Evolutionary conservation across 2,888 invertebrate genomes (phyloP).

Genomic region (Unio delphinus): DNA sequence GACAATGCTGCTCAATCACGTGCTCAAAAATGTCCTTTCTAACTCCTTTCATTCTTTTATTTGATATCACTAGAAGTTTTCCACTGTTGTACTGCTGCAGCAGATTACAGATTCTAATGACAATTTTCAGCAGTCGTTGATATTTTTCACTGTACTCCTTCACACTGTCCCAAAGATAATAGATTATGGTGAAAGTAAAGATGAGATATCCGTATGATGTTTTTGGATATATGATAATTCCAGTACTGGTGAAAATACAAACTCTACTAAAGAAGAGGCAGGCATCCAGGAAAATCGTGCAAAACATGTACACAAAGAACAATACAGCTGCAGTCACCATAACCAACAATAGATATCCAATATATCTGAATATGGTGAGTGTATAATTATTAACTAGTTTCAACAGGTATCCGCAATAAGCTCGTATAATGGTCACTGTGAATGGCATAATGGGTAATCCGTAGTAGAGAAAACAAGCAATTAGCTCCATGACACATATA

Average conservation of each 20-base stretch:
- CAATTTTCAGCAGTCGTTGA: slow-evolving; percentile 15
- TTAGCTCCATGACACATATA: slow-evolving; percentile 19
- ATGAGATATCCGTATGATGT: slow-evolving; percentile 33
- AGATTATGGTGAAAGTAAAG: slow-evolving; percentile 26
- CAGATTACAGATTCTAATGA: slow-evolving; percentile 5
- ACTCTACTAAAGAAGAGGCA: slow-evolving; percentile 23
- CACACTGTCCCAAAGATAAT: slow-evolving; percentile 28
- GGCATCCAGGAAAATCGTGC: slow-evolving; percentile 34
- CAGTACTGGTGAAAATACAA: slow-evolving; percentile 31
- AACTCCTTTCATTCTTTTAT: slow-evolving; percentile 6
- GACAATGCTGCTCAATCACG: slow-evolving; percentile 8
- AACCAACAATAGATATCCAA: slow-evolving; percentile 6
- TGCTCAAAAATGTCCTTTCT: slow-evolving; percentile 6
- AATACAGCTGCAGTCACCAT: slow-evolving; percentile 3
- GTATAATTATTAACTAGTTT: not conserved
- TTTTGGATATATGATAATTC: slow-evolving; percentile 33
- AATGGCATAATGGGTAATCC: slow-evolving; percentile 27
- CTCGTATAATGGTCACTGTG: slow-evolving; percentile 11
- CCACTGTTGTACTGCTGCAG: slow-evolving; percentile 6
- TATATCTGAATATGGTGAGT: not conserved
- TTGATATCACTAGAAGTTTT: slow-evolving; percentile 8
- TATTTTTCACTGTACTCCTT: slow-evolving; percentile 16
- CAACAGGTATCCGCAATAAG: slow-evolving; percentile 8
- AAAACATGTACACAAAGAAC: slow-evolving; percentile 30
- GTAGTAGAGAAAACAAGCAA: slow-evolving; percentile 15